These are phyloP conservation scores for Phortica variegata DNA, from an alignment of 1,140 invertebrate species.

Conservation along the genomic window DNA sequence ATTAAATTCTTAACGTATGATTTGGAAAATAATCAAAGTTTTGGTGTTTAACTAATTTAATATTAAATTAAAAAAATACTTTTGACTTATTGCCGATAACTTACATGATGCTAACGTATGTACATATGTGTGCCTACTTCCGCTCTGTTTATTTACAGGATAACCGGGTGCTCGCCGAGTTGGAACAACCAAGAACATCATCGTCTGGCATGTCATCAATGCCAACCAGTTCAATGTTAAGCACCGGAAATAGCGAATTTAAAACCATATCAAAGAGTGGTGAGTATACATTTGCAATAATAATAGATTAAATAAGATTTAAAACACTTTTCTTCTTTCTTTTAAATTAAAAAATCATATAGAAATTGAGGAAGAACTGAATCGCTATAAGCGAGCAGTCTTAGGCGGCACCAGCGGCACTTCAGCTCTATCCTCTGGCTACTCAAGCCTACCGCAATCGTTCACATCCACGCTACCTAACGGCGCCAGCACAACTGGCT, in stretches of 20 bases:
- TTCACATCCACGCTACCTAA: slow-evolving; percentile 43
- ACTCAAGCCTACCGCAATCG: slow-evolving; percentile 43
- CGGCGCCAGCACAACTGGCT: slow-evolving; percentile 35
- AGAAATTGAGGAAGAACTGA: slow-evolving; percentile 56
- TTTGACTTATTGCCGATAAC: too few relatives aligned
- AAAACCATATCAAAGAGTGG: slow-evolving; percentile 57
- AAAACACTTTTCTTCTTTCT: not conserved
- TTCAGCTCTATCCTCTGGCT: slow-evolving; percentile 44
- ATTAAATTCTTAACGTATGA: too few relatives aligned
- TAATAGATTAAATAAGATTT: not conserved
- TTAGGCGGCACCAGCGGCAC: slow-evolving; percentile 41
- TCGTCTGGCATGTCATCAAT: slow-evolving; percentile 45
- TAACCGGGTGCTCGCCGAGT: slow-evolving; percentile 81
- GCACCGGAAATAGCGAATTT: slow-evolving; percentile 53
- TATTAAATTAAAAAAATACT: too few relatives aligned
- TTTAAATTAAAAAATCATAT: not conserved
- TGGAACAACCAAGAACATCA: slow-evolving; percentile 76
- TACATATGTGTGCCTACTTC: slow-evolving; percentile 12
- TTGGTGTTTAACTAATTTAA: too few relatives aligned
- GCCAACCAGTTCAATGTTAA: slow-evolving; percentile 55
- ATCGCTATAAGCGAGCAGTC: slow-evolving; percentile 52
- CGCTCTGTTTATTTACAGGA: slow-evolving; percentile 53
- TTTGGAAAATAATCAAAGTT: too few relatives aligned
- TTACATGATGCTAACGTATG: slow-evolving; percentile 26
- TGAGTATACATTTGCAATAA: slow-evolving; percentile 15